These are phyloP conservation scores for Lampropteryx suffumata DNA, from an alignment of 2,888 invertebrate species.

Conservation along the genomic window DNA sequence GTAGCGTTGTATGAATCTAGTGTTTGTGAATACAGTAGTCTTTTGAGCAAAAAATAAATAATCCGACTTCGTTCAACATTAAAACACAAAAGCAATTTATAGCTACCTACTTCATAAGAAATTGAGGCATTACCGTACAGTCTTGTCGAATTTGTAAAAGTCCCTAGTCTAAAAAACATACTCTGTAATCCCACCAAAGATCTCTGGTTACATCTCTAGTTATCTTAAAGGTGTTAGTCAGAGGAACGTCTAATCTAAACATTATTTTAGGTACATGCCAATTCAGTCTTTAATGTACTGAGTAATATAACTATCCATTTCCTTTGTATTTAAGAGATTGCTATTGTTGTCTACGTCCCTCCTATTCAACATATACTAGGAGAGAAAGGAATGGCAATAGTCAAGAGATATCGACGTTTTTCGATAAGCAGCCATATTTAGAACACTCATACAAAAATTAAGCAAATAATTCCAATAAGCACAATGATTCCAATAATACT, in stretches of 20 bases:
- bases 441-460: neutral
- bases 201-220: too few relatives aligned
- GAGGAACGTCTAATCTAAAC: too few relatives aligned
- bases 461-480: too few relatives aligned
- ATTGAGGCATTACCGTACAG: neutral
- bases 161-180: neutral
- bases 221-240: too few relatives aligned
- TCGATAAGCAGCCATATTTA: neutral
- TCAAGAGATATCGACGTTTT: too few relatives aligned
- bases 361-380: neutral
- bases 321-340: neutral
- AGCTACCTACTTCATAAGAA: too few relatives aligned
- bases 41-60: slow-evolving; percentile 11
- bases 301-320: too few relatives aligned
- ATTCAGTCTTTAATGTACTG: too few relatives aligned
- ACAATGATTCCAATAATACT: too few relatives aligned
- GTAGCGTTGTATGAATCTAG: neutral
- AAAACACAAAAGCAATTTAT: too few relatives aligned
- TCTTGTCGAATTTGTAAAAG: neutral
- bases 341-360: neutral
- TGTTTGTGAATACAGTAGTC: slow-evolving; percentile 6
- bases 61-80: neutral
- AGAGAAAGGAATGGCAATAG: neutral
- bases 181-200: too few relatives aligned
- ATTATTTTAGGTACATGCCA: too few relatives aligned